These are phyloP conservation scores for Thamnaconus septentrionalis DNA, from an alignment of 2,113 vertebrate species.

Conservation along the genomic window DNA sequence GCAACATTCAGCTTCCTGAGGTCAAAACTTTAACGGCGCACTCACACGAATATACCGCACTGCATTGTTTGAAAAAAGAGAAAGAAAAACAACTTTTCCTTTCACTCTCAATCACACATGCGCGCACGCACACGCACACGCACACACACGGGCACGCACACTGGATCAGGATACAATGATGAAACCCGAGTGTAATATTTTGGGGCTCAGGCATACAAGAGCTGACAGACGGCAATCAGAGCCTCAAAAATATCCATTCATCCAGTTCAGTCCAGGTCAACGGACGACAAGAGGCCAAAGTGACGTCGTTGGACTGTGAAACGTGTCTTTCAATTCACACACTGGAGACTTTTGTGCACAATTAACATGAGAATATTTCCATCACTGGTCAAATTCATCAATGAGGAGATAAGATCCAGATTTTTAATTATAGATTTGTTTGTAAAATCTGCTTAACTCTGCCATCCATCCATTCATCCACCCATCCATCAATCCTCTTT, in stretches of 20 bases:
- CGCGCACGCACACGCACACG: not conserved
- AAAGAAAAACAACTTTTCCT: not conserved
- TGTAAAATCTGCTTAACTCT: too few relatives aligned
- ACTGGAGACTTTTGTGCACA: too few relatives aligned
- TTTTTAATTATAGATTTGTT: too few relatives aligned
- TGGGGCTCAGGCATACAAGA: conserved; percentile 24
- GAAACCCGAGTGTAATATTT: conserved; percentile 59
- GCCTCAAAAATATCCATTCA: conserved; percentile 18
- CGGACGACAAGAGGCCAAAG: not conserved
- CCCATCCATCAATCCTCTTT: too few relatives aligned
- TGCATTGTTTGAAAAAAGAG: conserved; percentile 6
- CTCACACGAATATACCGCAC: conserved; percentile 13
- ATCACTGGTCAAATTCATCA: too few relatives aligned
- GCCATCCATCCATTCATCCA: too few relatives aligned
- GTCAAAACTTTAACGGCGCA: conserved; percentile 12
- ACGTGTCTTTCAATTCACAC: too few relatives aligned
- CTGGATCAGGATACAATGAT: conserved; percentile 44
- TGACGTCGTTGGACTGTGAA: too few relatives aligned
- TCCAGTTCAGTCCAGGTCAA: not conserved
- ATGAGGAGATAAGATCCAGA: too few relatives aligned
- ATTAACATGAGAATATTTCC: too few relatives aligned
- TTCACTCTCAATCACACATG: not conserved
- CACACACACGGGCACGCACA: too few relatives aligned
- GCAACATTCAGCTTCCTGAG: conserved; percentile 27
- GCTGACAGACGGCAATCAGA: conserved; percentile 47